These are phyloP conservation scores for Origma solitaria DNA, from an alignment of 2,113 vertebrate genomes.

Conservation along the genomic window DNA sequence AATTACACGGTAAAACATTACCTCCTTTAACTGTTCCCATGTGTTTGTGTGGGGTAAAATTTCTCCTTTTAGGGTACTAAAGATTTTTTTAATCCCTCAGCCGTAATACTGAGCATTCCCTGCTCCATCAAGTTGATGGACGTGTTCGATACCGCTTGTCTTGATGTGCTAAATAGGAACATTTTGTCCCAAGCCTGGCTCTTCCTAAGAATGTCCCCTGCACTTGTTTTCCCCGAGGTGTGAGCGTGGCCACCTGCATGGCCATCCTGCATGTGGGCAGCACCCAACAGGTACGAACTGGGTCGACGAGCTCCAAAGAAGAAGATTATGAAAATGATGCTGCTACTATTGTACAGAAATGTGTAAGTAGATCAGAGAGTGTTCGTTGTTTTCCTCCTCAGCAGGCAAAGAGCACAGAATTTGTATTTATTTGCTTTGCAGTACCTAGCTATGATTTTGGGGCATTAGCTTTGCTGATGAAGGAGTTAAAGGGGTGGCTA, in stretches of 20 bases:
- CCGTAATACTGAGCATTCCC: not conserved
- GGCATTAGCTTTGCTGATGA: not conserved
- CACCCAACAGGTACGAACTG: constrained; percentile 89
- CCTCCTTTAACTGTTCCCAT: not conserved
- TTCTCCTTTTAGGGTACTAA: not conserved
- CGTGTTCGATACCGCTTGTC: accelerated
- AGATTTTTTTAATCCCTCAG: not conserved
- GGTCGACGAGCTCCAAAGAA: constrained; percentile 92
- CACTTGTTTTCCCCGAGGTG: constrained; percentile 70
- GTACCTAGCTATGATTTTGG: not conserved
- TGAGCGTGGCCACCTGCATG: constrained; percentile 97
- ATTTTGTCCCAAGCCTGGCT: not conserved
- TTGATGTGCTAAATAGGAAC: not conserved
- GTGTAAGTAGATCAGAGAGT: constrained; percentile 75
- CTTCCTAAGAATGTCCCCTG: not conserved
- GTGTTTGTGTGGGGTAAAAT: not conserved
- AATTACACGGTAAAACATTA: not conserved
- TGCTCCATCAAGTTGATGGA: not conserved
- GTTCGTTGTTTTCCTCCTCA: not conserved
- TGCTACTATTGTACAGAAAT: constrained; percentile 98
- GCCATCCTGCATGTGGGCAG: constrained; percentile 95
- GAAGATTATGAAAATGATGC: constrained; percentile 98
- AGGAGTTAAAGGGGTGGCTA: not conserved
- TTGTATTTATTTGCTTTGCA: not conserved
- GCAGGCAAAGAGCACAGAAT: accelerated